A percentile compares a stretch with the other conserved stretches of the same genome.
These are phyloP conservation scores for Cyanoderma ruficeps DNA, from an alignment of 2,113 vertebrate genomes.

Conservation along the genomic window DNA sequence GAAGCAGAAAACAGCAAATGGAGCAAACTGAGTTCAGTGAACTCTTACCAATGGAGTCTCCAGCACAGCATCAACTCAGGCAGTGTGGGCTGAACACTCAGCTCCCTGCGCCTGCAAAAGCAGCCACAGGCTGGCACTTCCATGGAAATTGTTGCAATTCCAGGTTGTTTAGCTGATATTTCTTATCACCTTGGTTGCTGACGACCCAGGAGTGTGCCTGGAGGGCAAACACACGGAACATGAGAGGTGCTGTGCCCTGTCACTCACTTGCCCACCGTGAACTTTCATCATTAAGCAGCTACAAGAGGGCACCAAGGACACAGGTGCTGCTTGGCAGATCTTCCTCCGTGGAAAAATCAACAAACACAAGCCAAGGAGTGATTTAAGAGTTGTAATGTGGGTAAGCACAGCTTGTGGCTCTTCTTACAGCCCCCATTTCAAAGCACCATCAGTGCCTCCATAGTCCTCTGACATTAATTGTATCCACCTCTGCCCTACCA, in stretches of 20 bases:
- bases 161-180: not conserved
- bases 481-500: not conserved
- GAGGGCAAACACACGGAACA: not conserved
- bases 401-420: not conserved
- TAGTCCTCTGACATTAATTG: not conserved
- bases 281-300: not conserved
- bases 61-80: not conserved
- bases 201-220: not conserved
- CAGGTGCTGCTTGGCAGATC: not conserved
- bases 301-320: not conserved
- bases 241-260: not conserved
- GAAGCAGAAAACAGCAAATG: not conserved
- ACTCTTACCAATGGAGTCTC: not conserved
- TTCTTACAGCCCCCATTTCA: conserved; percentile 37
- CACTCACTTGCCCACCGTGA: not conserved
- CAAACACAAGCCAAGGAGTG: not conserved
- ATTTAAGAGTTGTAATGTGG: not conserved
- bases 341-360: not conserved
- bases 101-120: not conserved
- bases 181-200: not conserved
- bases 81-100: not conserved
- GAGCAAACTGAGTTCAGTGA: not conserved
- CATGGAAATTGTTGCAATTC: not conserved
- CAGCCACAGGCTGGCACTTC: not conserved
- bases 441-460: not conserved